phyloP scores from a whole-genome alignment of 2,797 vertebrate genomes.

The Anguilla anguilla region DNA sequence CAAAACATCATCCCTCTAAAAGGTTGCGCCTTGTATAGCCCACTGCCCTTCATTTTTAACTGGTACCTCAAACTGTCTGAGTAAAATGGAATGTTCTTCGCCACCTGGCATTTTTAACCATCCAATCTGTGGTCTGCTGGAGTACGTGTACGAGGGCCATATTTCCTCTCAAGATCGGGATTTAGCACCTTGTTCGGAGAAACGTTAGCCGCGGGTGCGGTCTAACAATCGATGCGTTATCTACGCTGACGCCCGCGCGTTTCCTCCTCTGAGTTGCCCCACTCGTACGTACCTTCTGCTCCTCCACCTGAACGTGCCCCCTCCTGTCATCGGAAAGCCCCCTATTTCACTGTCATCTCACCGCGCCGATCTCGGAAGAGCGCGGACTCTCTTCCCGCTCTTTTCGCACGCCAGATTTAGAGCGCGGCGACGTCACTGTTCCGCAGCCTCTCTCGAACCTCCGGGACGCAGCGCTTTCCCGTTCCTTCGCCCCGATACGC shows the following conservation, averaged over 20 bases:
- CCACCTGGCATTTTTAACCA: neutral
- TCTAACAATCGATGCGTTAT: neutral
- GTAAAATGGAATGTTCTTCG: neutral
- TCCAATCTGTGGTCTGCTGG: neutral
- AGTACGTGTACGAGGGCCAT: neutral
- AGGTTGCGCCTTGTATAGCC: neutral
- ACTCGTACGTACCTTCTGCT: neutral
- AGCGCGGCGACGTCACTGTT: neutral
- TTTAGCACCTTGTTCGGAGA: neutral
- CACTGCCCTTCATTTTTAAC: neutral
- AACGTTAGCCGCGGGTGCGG: neutral
- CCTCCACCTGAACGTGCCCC: neutral
- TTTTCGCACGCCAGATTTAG: neutral
- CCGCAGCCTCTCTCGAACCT: neutral
- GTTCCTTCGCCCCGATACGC: neutral
- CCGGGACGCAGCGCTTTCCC: neutral
- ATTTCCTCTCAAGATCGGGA: neutral
- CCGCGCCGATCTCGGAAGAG: rapidly evolving
- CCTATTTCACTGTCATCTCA: neutral
- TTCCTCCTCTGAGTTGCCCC: neutral
- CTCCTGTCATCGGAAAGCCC: neutral
- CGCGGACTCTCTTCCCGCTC: too few species aligned
- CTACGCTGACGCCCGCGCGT: neutral
- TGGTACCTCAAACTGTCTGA: neutral
- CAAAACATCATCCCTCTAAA: neutral